These are phyloP conservation scores for Cavia porcellus DNA, from an alignment of 2,113 vertebrate species.

Conservation along the genomic window DNA sequence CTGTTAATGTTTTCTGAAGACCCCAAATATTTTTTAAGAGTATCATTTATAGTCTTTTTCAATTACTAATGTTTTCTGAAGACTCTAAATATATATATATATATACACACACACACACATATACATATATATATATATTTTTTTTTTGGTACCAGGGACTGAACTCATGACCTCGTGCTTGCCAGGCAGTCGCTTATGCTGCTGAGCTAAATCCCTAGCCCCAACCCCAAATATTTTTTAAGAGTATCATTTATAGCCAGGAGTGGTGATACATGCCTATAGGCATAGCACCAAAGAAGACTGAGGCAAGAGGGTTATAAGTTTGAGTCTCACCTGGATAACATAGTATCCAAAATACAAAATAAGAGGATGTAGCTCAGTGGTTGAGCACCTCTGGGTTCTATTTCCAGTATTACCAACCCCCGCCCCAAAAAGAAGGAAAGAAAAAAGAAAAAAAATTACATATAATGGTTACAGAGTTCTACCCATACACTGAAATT, in stretches of 20 bases:
- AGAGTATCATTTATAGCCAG: constrained; percentile 2
- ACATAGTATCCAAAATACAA: background rate
- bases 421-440: background rate
- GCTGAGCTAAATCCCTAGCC: no score
- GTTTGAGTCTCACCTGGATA: background rate
- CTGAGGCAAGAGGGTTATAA: background rate
- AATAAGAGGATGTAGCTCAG: background rate
- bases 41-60: background rate
- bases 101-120: no score
- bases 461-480: background rate
- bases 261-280: background rate
- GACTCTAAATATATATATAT: no score
- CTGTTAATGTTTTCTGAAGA: constrained; percentile 45
- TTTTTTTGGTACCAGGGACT: no score
- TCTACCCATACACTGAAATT: constrained; percentile 13
- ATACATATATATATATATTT: no score
- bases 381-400: background rate
- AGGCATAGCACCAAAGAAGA: background rate
- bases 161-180: no score
- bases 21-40: constrained; percentile 10
- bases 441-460: background rate
- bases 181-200: no score
- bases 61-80: no score
- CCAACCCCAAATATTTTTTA: constrained; percentile 13
- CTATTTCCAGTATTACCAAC: background rate